Evolutionary conservation across 2,113 vertebrate genomes (phyloP).

Genomic region (Lagopus leucura): DNA sequence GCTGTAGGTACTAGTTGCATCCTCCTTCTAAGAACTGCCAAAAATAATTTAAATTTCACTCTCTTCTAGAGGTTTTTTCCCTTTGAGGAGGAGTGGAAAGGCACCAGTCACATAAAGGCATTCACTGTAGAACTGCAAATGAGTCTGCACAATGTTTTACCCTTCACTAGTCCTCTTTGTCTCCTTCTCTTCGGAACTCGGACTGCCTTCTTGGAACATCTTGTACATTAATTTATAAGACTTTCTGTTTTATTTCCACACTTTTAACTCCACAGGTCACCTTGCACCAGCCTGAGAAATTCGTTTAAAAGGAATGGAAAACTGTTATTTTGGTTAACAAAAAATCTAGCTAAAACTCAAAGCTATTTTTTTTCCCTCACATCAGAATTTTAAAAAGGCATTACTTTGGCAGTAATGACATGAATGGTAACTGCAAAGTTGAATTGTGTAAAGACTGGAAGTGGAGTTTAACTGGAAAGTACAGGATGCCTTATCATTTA

Average conservation of each 20-base stretch:
- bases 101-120: constrained; percentile 35
- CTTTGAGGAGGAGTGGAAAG: constrained; percentile 53
- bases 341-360: background rate
- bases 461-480: background rate
- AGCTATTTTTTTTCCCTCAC: background rate
- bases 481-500: background rate
- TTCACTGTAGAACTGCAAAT: constrained; percentile 69
- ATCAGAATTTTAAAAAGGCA: background rate
- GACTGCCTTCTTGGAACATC: constrained; percentile 57
- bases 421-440: background rate
- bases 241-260: constrained; percentile 43
- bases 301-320: background rate
- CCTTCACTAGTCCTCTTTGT: constrained; percentile 55
- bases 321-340: background rate
- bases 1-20: constrained; percentile 8
- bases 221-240: constrained; percentile 57
- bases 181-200: constrained; percentile 6
- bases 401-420: background rate
- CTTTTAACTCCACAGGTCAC: background rate
- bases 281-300: background rate
- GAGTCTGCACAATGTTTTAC: constrained; percentile 50
- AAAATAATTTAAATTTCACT: constrained; percentile 27
- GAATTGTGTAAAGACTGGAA: background rate
- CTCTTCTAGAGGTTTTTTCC: constrained; percentile 29
- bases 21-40: constrained; percentile 13